Evolutionary conservation across 2,888 invertebrate species (phyloP).

Genomic region (Liopterus haemorrhoidalis): DNA sequence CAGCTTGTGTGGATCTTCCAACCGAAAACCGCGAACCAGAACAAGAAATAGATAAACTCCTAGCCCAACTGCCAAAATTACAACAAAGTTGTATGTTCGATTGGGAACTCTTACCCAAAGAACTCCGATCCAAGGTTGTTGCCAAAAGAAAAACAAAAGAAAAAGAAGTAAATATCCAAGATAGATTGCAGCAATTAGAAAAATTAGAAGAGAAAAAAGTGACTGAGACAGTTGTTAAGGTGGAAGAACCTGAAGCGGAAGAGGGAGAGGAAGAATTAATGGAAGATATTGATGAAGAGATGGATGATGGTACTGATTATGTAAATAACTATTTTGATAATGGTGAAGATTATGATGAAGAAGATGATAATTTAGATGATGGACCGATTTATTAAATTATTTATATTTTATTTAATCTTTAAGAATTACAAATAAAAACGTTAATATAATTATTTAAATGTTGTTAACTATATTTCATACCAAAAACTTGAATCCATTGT

Average conservation of each 20-base stretch:
- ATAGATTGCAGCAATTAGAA: constrained; percentile 49
- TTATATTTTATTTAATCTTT: constrained; percentile 17
- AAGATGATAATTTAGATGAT: constrained; percentile 79
- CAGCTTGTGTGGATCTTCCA: constrained; percentile 53
- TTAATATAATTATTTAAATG: too few species aligned
- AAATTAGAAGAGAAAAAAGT: constrained; percentile 58
- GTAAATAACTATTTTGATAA: constrained; percentile 84
- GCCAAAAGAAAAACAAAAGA: constrained; percentile 40
- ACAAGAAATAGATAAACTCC: constrained; percentile 55
- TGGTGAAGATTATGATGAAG: constrained; percentile 80
- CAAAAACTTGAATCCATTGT: too few species aligned
- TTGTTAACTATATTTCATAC: too few species aligned
- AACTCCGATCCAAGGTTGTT: constrained; percentile 52
- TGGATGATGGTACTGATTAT: constrained; percentile 85
- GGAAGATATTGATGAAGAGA: constrained; percentile 71
- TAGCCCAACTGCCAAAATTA: constrained; percentile 46
- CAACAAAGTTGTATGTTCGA: constrained; percentile 49
- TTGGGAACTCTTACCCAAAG: constrained; percentile 59
- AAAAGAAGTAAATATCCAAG: constrained; percentile 37
- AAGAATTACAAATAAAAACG: background rate
- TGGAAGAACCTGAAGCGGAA: constrained; percentile 50
- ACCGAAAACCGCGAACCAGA: constrained; percentile 49
- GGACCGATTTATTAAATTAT: constrained; percentile 64
- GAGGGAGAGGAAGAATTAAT: constrained; percentile 55
- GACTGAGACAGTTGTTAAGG: constrained; percentile 43